Evolutionary conservation across 64 coral and sea anemone species (phyloP), one percentile per base, ranked within the genome.

Genomic region (Hydrozoanthus tunicans): DNA sequence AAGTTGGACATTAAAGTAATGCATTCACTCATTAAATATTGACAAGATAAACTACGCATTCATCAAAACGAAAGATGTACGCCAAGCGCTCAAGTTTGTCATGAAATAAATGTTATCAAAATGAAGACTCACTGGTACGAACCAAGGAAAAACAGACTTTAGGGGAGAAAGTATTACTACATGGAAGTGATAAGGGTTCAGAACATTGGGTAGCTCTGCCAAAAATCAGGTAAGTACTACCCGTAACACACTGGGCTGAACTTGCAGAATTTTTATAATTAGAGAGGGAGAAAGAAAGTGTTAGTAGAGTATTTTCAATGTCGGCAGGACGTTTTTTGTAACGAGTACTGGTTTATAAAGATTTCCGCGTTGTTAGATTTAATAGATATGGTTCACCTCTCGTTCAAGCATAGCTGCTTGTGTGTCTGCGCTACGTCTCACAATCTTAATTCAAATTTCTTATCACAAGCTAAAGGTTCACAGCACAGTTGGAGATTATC

Each of bases 41-140:
- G 58, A 79, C 77, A 17, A 56, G 0, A 79, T n/a, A 79, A 79
- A 79, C 75, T 78, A 56, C 51, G 53, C 75, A 54, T 17, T 56
- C 51, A 56, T 78, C 53, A 78, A 79, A 56, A 57, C 77, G 77
- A 24, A 79, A 79, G 55, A 20, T 79, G 77, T 79, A 79, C 23
- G n/a, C 77, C 13, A 79, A 79, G 77, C 53, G 51, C 13, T 59
- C 15, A 17, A 56, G 9, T 55, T 79, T 20, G 55, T 54, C 5
- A 78, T 78, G 52, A 58, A 79, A 54, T 17, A 79, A 20, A 79
- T 55, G 55, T 79, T 7, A 20, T 58, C 15, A n/a, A 79, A 58
- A 79, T 79, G 14, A 58, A 79, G 77, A 9, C 52, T 79, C 53
- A 17, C 5, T 79, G 55, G 23, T 79, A 58, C n/a, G 15, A 58